Percentiles rank a stretch among this genome's conserved stretches.
Conservation (phyloP, 2,888 invertebrate genomes). For the Hymenopus coronatus region DNA sequence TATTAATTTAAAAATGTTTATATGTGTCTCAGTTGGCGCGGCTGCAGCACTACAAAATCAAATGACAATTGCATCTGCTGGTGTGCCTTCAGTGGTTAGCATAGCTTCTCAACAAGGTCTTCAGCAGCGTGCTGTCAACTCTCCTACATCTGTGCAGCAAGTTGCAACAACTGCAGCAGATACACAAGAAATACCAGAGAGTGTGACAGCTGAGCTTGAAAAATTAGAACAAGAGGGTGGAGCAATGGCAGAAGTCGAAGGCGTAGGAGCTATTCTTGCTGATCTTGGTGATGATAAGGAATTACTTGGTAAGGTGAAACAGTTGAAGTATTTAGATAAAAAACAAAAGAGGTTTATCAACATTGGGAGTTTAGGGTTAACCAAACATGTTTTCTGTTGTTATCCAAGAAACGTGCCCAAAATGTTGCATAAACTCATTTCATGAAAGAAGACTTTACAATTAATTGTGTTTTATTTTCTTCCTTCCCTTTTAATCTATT, state of each 20-base stretch:
- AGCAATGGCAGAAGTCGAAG: slow-evolving; percentile 58
- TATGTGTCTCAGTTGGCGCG: neutral
- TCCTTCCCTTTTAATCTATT: no score
- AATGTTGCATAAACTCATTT: no score
- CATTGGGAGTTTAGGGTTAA: neutral
- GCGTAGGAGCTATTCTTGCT: slow-evolving; percentile 75
- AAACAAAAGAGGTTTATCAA: neutral
- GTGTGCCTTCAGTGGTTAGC: slow-evolving; percentile 13
- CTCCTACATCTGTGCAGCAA: slow-evolving; percentile 15
- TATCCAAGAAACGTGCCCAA: no score
- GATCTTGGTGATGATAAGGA: slow-evolving; percentile 85
- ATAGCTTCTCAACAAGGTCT: slow-evolving; percentile 1
- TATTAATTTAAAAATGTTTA: neutral
- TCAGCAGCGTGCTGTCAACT: neutral
- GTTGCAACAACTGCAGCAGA: slow-evolving; percentile 15
- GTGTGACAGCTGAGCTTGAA: slow-evolving; percentile 65
- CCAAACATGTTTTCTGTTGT: no score
- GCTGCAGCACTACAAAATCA: neutral
- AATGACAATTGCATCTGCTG: slow-evolving; percentile 9
- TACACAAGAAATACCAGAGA: slow-evolving; percentile 61
- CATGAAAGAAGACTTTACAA: no score
- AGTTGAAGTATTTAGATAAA: neutral
- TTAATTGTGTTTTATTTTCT: no score
- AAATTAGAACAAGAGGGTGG: slow-evolving; percentile 67
- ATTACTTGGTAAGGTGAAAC: slow-evolving; percentile 55